These are phyloP conservation scores for Sorex maritimensis DNA, from an alignment of 2,797 vertebrate species.

Conservation along the genomic window DNA sequence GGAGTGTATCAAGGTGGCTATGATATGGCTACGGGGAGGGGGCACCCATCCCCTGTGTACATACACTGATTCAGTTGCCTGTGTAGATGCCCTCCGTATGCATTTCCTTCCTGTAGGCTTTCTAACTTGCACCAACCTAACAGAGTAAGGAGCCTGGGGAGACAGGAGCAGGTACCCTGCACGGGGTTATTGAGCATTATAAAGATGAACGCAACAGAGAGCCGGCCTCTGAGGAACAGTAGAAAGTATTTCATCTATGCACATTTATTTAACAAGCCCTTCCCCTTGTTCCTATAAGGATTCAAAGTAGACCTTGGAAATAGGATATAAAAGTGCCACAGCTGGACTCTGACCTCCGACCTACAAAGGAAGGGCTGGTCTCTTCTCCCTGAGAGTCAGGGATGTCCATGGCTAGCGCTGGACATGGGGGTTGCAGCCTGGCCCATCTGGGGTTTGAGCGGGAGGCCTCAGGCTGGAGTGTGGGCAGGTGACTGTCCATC, in stretches of 20 bases:
- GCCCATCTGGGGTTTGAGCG: neutral
- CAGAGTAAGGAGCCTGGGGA: too few species aligned
- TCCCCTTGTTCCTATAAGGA: neutral
- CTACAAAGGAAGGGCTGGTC: neutral
- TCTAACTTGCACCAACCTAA: neutral
- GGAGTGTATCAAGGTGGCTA: neutral
- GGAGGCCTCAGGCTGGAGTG: neutral
- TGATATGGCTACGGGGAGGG: neutral
- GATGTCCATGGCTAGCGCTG: neutral
- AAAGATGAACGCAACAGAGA: neutral
- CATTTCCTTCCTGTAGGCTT: neutral
- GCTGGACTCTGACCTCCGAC: neutral
- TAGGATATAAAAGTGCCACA: neutral
- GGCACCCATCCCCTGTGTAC: neutral
- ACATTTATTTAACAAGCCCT: neutral
- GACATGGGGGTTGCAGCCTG: neutral
- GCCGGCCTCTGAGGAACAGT: neutral
- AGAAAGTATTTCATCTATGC: neutral
- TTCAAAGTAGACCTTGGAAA: neutral
- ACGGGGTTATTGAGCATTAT: neutral
- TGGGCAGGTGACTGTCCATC: neutral
- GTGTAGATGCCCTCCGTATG: fast-evolving
- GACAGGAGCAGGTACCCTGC: neutral
- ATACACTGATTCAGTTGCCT: neutral
- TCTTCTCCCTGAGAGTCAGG: neutral